Evolutionary conservation across 1,140 invertebrate species (phyloP).

Genomic region (Lucilia sericata): DNA sequence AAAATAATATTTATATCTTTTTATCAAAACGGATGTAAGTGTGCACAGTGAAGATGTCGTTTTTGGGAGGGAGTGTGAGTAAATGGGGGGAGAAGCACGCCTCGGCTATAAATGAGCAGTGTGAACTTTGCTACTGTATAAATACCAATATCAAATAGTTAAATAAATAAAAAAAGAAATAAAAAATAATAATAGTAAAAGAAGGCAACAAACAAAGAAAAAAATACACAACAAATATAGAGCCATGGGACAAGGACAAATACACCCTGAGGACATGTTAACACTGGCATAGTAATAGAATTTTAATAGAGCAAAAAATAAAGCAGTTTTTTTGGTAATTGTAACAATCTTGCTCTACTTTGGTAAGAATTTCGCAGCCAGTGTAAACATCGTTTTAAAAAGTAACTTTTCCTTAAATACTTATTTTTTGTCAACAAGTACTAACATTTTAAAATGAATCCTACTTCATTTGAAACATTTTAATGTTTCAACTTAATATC

Average conservation of each 20-base stretch:
- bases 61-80: too few species aligned
- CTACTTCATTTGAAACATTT: not conserved
- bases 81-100: not conserved
- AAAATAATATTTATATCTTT: slow-evolving; percentile 66
- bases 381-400: not conserved
- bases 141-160: slow-evolving; percentile 21
- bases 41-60: slow-evolving; percentile 50
- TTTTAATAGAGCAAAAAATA: too few species aligned
- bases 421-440: not conserved
- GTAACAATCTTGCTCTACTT: too few species aligned
- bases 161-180: not conserved
- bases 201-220: not conserved
- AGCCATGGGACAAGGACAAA: not conserved
- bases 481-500: not conserved
- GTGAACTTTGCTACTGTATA: not conserved
- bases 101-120: slow-evolving; percentile 21
- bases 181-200: not conserved
- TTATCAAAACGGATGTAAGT: slow-evolving; percentile 66
- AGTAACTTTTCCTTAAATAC: not conserved
- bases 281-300: not conserved
- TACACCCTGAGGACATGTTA: not conserved
- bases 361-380: not conserved
- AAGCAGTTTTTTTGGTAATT: too few species aligned
- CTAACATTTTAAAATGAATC: not conserved
- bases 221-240: not conserved